Percentiles rank a stretch among this genome's conserved stretches.
phyloP scores from a whole-genome alignment of 1,140 invertebrate species.

The Megalopta genalis region DNA sequence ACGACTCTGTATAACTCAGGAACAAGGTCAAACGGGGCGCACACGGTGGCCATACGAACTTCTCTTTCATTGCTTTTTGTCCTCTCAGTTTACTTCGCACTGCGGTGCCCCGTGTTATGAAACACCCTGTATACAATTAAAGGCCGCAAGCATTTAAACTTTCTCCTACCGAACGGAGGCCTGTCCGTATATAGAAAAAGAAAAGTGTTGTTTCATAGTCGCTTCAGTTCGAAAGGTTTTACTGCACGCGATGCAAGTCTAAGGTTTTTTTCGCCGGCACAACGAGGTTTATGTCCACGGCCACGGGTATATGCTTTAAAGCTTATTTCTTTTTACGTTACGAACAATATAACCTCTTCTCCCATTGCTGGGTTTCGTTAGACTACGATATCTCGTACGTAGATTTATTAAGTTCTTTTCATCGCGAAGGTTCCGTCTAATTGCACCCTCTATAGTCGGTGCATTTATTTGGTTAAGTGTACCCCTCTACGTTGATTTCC shows the following conservation, averaged over 20 bases:
- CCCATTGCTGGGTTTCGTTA: not conserved
- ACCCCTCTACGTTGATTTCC: conserved; percentile 72
- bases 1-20: too few species aligned
- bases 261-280: conserved; percentile 89
- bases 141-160: conserved; percentile 51
- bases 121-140: conserved; percentile 79
- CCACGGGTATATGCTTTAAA: conserved; percentile 79
- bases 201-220: conserved; percentile 84
- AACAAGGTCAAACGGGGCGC: too few species aligned
- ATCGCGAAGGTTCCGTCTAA: conserved; percentile 11
- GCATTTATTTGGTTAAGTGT: conserved; percentile 41
- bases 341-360: conserved; percentile 6
- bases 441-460: not conserved
- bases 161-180: conserved; percentile 66
- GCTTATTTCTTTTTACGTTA: conserved; percentile 25
- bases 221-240: conserved; percentile 83
- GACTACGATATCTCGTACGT: conserved; percentile 3
- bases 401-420: not conserved
- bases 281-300: conserved; percentile 87
- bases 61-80: too few species aligned
- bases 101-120: too few species aligned
- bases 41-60: too few species aligned
- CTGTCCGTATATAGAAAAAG: conserved; percentile 94
- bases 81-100: too few species aligned
- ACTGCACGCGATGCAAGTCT: conserved; percentile 84